Percentiles rank a stretch among this genome's conserved stretches.
phyloP scores from a whole-genome alignment of 2,113 vertebrate genomes.

The Nettapus auritus region DNA sequence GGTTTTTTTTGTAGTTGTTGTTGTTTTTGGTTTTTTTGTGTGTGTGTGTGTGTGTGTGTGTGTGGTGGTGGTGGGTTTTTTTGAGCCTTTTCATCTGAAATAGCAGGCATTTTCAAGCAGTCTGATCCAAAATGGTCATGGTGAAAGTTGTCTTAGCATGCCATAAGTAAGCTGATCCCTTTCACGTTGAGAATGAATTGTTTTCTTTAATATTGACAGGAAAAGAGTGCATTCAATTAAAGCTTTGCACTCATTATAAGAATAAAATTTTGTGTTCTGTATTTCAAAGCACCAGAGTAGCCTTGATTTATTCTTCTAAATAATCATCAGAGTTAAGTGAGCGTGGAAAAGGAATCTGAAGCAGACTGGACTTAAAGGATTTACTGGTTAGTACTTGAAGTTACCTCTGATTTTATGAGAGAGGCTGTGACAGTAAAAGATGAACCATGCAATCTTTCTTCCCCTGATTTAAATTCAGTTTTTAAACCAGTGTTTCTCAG shows the following conservation, averaged over 20 bases:
- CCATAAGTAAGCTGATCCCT: background rate
- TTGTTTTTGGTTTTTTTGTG: no score
- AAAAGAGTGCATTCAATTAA: constrained; percentile 14
- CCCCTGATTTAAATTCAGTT: background rate
- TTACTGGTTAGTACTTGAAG: background rate
- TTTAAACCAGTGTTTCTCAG: background rate
- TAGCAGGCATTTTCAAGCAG: background rate
- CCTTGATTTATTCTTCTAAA: background rate
- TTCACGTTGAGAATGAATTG: background rate
- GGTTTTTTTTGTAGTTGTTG: background rate
- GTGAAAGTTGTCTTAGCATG: background rate
- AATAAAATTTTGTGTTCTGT: background rate
- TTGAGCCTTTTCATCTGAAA: background rate
- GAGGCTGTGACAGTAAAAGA: background rate
- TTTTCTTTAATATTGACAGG: constrained; percentile 2
- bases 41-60: no score
- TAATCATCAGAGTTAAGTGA: background rate
- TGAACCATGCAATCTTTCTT: background rate
- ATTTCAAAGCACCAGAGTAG: background rate
- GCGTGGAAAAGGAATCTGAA: background rate
- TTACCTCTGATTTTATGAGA: background rate
- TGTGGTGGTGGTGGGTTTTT: background rate
- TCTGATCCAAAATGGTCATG: background rate
- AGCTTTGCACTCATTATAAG: background rate
- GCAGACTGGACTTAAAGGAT: background rate